Percentiles rank a stretch among this genome's conserved stretches.
phyloP scores from a whole-genome alignment of 2,797 vertebrate species.

The Epinephelus awoara region DNA sequence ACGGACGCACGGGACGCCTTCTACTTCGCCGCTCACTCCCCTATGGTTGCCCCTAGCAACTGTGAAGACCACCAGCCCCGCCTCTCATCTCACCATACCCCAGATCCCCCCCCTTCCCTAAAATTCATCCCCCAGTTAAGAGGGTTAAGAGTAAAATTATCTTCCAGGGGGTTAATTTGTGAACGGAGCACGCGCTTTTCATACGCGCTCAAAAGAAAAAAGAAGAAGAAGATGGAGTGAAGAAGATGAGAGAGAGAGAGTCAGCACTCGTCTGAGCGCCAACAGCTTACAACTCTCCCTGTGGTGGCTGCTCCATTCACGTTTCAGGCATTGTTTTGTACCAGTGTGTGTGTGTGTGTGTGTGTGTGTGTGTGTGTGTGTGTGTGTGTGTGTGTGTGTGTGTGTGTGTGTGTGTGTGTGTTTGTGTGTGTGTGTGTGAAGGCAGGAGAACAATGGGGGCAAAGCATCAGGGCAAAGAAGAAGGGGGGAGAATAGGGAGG shows the following conservation, averaged over 20 bases:
- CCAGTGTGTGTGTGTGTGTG: conserved; percentile 29
- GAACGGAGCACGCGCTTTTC: conserved; percentile 35
- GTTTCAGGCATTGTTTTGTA: conserved; percentile 60
- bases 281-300: conserved; percentile 59
- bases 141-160: conserved; percentile 63
- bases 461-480: conserved; percentile 43
- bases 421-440: conserved; percentile 27
- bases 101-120: background rate
- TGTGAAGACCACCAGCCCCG: conserved; percentile 62
- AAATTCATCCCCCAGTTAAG: conserved; percentile 54
- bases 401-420: conserved; percentile 27
- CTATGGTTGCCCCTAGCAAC: conserved; percentile 86
- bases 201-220: conserved; percentile 11
- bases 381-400: conserved; percentile 34
- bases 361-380: conserved; percentile 10
- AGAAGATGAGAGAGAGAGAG: conserved; percentile 14
- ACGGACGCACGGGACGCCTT: conserved; percentile 41
- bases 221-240: background rate
- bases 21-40: conserved; percentile 65
- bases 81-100: conserved; percentile 16
- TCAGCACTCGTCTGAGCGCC: conserved; percentile 32
- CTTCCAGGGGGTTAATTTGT: conserved; percentile 59
- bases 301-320: conserved; percentile 66
- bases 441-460: conserved; percentile 70
- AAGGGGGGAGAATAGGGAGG: too few species aligned